Evolutionary conservation across 2,888 invertebrate genomes (phyloP).

Genomic region (Enchytraeus crypticus): DNA sequence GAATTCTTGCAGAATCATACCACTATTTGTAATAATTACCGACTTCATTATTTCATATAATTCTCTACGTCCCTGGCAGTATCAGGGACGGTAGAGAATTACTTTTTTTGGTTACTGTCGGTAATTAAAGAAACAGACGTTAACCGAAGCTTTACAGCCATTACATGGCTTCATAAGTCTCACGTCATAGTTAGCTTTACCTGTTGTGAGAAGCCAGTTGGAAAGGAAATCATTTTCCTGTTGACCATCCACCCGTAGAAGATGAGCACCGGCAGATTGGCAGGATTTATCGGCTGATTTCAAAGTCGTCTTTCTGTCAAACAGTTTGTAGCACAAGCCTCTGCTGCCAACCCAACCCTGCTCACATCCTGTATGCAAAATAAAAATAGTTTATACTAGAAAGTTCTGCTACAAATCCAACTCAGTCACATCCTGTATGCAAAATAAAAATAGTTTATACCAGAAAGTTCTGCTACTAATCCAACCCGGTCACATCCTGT

Average conservation of each 20-base stretch:
- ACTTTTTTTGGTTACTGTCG: too few relatives aligned
- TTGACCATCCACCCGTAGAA: neutral
- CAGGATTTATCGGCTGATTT: neutral
- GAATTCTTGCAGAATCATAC: too few relatives aligned
- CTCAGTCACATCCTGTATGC: neutral
- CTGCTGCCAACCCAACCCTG: neutral
- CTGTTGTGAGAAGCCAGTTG: neutral
- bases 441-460: neutral
- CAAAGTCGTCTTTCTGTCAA: neutral
- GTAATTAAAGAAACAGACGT: too few relatives aligned
- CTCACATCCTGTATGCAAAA: neutral
- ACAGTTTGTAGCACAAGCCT: neutral
- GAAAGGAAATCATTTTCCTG: neutral
- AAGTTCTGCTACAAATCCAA: neutral
- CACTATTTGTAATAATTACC: too few relatives aligned
- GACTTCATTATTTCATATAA: too few relatives aligned
- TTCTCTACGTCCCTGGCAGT: too few relatives aligned
- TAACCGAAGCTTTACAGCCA: too few relatives aligned
- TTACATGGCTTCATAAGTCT: too few relatives aligned
- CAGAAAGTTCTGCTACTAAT: neutral
- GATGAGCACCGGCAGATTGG: neutral
- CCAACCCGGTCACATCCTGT: neutral
- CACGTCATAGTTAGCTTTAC: too few relatives aligned
- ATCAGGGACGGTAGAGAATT: too few relatives aligned
- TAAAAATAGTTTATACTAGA: neutral